Base-by-base conservation (phyloP, 2,113 vertebrate genomes). In the Oenanthe oenanthe region DNA sequence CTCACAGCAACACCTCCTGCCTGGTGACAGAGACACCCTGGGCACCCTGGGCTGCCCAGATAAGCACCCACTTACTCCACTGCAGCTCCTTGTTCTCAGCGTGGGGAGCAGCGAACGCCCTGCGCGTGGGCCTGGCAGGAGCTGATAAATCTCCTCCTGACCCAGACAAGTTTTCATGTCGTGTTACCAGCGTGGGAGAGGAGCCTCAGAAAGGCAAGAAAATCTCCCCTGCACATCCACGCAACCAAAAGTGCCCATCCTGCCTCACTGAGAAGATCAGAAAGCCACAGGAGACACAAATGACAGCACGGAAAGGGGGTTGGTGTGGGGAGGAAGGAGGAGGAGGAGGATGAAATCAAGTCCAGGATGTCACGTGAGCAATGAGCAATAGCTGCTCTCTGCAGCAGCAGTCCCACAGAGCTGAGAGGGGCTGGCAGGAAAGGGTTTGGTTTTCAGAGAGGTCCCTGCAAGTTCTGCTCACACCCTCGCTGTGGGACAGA, bases 311-410 rank as follows among this genome's bases (percentile, higher is more conserved):
- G 90, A 79, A 79, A 83, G 82, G 63, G 77, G 77, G 32, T 6
- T 63, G 85, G 43, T 66, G 85, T 60, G 86, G 76, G 63, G 88
- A 96, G 88, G 94, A 93, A 96, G 78, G 89, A 96, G 95, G 88
- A 95, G 87, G 94, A 95, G 87, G 94, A 95, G 75, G 94, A 93
- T 51, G 72, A 92, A 90, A 85, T 63, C 72, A 31, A 56, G 90
- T 16, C 48, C 73, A 43, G 85, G 92, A 95, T 89, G 88, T 94
- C 85, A 96, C 1, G 31, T 93, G 78, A 76, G 51, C 40, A 6
- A 60, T 81, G 89, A 95, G 89, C 83, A 70, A 88, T 21, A 14
- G 68, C 81, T 51, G 93, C 28, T 86, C 51, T 81, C 70, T 32
- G 62, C 72, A 36, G 36, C 83, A 66, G 68, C 82, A 32, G 43